Conservation (phyloP, 2,797 vertebrate genomes). For the Sebastes matsubarae region DNA sequence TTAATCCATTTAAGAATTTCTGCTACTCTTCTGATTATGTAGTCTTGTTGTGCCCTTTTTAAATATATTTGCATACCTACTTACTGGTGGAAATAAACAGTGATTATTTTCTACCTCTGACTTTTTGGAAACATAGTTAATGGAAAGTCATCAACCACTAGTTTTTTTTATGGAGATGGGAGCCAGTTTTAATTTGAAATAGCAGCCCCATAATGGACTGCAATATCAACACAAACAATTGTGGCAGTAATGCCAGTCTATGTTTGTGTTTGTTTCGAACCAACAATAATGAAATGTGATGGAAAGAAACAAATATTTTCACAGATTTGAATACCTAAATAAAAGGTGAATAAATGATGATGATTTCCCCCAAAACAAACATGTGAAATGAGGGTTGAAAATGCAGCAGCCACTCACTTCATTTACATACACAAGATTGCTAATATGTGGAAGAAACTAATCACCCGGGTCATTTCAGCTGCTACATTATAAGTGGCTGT, state of each 20-base stretch:
- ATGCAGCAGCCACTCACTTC: background rate
- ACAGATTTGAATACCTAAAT: background rate
- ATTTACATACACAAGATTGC: conserved; percentile 9
- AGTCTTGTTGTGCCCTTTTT: background rate
- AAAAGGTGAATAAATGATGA: background rate
- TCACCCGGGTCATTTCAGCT: conserved; percentile 28
- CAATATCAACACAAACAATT: background rate
- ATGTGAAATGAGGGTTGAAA: background rate
- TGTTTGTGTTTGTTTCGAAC: background rate
- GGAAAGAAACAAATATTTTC: background rate
- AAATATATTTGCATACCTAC: background rate
- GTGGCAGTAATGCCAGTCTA: background rate
- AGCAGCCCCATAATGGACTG: background rate
- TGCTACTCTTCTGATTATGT: background rate
- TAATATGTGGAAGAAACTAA: conserved; percentile 30
- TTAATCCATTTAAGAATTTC: background rate
- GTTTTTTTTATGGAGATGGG: background rate
- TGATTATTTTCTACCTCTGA: background rate
- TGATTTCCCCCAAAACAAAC: background rate
- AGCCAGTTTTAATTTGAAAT: background rate
- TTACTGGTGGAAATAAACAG: background rate
- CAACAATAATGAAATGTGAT: background rate
- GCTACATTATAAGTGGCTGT: conserved; percentile 29
- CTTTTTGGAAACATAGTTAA: background rate
- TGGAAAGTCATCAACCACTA: background rate